Base-by-base conservation (phyloP, 2,888 invertebrate species). In the Drosophila anomalata region DNA sequence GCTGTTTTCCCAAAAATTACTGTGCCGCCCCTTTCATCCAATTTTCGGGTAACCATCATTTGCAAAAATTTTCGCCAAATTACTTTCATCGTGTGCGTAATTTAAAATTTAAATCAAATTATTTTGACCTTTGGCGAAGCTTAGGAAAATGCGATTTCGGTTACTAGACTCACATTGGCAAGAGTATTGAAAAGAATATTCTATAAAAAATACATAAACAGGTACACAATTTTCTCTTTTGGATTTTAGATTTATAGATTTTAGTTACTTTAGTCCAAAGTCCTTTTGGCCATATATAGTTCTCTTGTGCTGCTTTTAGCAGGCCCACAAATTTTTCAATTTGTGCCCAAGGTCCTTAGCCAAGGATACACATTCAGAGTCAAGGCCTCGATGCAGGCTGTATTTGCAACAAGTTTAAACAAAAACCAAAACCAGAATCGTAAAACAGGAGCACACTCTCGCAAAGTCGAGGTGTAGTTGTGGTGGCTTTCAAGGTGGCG, bases 391-490 rank as follows among this genome's bases (percentile, higher is more conserved):
- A 24, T 39, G 46, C 56, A 44, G 60, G 24, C 62, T 50, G 62
- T 65, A 57, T 71, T 80, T 66, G 80, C 80, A 80, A 80, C 81
- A 87, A 87, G 85, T 87, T 80, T 76, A 59, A 58, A 50, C 58
- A 50, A 53, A 57, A 67, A 65, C 14, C 12, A 58, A 57, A 60
- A 54, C 14, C 26, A 7, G 29, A 60, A 20, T 58, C 41, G 36
- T 20, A 44, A 56, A 67, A 68, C 39, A 57, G 57, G 26, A 14
- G 26, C 22, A 12, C 44, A 44, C 22, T 17, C 17, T 22, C 22
- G 6, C 20, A 24, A n/a, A 31, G 22, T 11, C 33, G 26, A 39
- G 67, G 47, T 47, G 51, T 51, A 68, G 47, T 68, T 59, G 52
- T 69, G 53, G 46, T 52, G 66, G 66, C 78, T 72, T 73, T 79